Conservation (phyloP, 2,113 vertebrate genomes). For the Telmatochromis brichardi region DNA sequence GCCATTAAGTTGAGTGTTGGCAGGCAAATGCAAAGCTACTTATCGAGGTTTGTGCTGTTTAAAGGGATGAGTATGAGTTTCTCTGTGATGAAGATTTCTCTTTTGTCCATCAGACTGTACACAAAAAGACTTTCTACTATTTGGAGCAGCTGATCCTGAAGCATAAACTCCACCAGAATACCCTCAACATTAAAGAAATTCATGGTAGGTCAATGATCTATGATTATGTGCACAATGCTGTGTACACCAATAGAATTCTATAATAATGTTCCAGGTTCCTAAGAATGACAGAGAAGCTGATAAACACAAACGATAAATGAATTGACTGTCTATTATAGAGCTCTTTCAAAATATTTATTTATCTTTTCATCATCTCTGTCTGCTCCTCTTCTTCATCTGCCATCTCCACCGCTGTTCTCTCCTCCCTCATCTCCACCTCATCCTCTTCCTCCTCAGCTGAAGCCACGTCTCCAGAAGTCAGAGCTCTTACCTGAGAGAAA, state of each 20-base stretch:
- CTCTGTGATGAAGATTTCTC: not conserved
- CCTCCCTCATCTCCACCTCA: not conserved
- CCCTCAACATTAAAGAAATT: constrained; percentile 94
- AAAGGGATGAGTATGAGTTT: not conserved
- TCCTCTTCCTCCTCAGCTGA: not conserved
- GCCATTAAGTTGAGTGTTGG: not conserved
- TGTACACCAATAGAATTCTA: not conserved
- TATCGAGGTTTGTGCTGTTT: not conserved
- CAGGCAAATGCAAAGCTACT: not conserved
- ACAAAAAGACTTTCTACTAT: constrained; percentile 98
- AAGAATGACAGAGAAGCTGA: not conserved
- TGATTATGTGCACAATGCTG: not conserved
- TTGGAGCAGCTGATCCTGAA: constrained; percentile 96
- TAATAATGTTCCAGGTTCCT: not conserved
- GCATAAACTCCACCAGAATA: constrained; percentile 89
- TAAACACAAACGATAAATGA: not conserved
- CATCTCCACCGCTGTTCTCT: not conserved
- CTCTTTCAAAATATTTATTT: not conserved
- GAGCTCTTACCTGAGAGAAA: not conserved
- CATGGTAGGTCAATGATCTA: constrained; percentile 73
- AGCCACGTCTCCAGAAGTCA: not conserved
- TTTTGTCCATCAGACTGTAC: constrained; percentile 74
- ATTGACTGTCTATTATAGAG: not conserved
- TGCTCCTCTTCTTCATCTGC: not conserved
- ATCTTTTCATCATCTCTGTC: not conserved